Base-by-base conservation (phyloP, 2,113 vertebrate genomes). In the Callithrix jacchus region DNA sequence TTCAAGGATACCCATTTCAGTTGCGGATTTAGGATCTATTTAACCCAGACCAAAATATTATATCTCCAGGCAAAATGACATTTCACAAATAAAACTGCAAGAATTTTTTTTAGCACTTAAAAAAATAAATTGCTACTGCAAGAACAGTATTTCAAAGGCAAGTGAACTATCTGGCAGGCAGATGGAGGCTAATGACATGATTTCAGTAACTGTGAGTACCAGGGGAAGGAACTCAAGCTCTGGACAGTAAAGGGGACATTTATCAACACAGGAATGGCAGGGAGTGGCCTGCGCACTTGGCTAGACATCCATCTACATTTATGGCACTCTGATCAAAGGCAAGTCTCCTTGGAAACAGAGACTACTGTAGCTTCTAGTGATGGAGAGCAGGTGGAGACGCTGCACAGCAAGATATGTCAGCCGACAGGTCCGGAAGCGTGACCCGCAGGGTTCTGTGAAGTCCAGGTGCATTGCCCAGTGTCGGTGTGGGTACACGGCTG, bases 31-130 rank as follows among this genome's bases (percentile, higher is more conserved):
- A 84, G 71, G 76, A 71, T 20, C 56, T 93, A 83, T 56, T 88
- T 94, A 94, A 95, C 27, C 83, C 79, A 83, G 66, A 79, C 2
- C n/a, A 94, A 97, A 97, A 96, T 35, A 76, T 37, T 94, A 1
- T 71, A 86, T 89, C 83, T 94, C 86, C 49, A 95, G 86, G 93
- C 73, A 94, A 95, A 95, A 97, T 89, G 88, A 88, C 40, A 90
- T 89, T 74, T 92, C 25, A 94, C 52, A 97, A 92, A 96, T 94
- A 96, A 97, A 94, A 58, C 76, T 64, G 16, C 21, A 93, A 74
- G 56, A n/a, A 52, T 61, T 88, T 86, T 76, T 95, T 92, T 85
- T 68, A 84, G 87, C 11, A 68, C 64, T 91, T 81, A 64, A 91
- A 95, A 95, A 95, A 94, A 80, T 76, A 42, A 96, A 87, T 20